Base-by-base conservation (phyloP, 2,888 invertebrate species). In the Endotricha flammealis region DNA sequence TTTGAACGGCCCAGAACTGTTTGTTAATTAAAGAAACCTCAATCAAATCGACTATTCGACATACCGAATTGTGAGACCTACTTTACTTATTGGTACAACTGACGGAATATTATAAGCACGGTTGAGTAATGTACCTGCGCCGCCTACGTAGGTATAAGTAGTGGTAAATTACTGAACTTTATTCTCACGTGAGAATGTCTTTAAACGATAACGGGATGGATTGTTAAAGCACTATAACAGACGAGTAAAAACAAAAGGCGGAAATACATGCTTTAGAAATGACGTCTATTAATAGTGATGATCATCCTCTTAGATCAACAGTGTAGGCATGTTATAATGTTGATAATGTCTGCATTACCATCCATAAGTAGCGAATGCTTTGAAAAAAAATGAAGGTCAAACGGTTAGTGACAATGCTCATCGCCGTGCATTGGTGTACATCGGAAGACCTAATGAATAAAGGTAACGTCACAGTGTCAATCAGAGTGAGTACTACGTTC, bases 221-320 rank as follows among this genome's bases (percentile, higher is more conserved):
- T 59, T 53, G 57, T 60, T 57, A 53, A 55, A 53, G 44, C 51
- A 54, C 53, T 50, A 50, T 48, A 57, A 50, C 49, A 52, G 46
- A 48, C 53, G 46, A 55, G 46, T 58, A 57, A 54, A 58, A 62
- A 64, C 61, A 57, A 53, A 56, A 62, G 59, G 54, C 65, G 62
- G 61, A 64, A 62, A 48, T 39, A 46, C 53, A 57, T 64, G 59
- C 54, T 67, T 67, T 60, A 57, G 57, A 64, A 52, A 56, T 60
- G 57, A 57, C 52, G 51, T 49, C 62, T 57, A 56, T 57, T 58
- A 59, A 58, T 53, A 61, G 53, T 52, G 56, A 58, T 54, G 58
- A 59, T 64, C 53, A 49, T 48, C 51, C 45, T 41, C 47, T 40
- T 47, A 46, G 39, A 39, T 38, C 30, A 39, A 44, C 36, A 29